Conservation (phyloP, 2,888 invertebrate species). For the Auanema sp. region DNA sequence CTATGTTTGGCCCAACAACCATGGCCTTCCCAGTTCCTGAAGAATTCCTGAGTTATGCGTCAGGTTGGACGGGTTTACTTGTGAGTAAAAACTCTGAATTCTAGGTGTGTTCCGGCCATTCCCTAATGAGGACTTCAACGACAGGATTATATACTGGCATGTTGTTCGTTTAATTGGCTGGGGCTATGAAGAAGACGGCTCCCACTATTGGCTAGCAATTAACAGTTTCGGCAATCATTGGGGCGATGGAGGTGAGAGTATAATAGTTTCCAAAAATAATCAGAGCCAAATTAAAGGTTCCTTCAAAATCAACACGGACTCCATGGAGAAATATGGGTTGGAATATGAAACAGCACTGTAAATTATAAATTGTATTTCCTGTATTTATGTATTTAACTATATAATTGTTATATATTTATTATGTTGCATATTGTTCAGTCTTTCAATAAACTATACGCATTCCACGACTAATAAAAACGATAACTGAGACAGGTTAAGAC, state of each 20-base stretch:
- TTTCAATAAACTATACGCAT: neutral
- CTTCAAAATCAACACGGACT: conserved; percentile 59
- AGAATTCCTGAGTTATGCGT: conserved; percentile 60
- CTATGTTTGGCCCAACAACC: conserved; percentile 58
- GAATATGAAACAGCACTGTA: conserved; percentile 59
- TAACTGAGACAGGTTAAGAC: neutral
- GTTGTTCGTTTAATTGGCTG: conserved; percentile 61
- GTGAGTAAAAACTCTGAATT: neutral
- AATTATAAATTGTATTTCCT: neutral
- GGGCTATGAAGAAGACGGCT: conserved; percentile 55
- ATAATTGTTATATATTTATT: neutral
- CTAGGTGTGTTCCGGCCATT: conserved; percentile 58
- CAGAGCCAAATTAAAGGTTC: conserved; percentile 38
- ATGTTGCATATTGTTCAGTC: conserved; percentile 1
- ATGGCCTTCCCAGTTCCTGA: conserved; percentile 63
- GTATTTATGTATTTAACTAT: conserved; percentile 2
- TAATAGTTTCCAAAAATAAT: neutral
- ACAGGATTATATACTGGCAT: conserved; percentile 62
- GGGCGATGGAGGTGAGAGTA: conserved; percentile 58
- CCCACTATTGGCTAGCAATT: conserved; percentile 58
- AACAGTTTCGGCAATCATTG: conserved; percentile 61
- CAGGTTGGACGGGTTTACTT: conserved; percentile 25
- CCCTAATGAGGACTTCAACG: conserved; percentile 56
- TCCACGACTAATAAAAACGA: neutral
- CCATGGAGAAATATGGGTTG: conserved; percentile 60